These are phyloP conservation scores for Caenorhabditis brenneri DNA, from an alignment of 1,140 invertebrate genomes.

Conservation along the genomic window DNA sequence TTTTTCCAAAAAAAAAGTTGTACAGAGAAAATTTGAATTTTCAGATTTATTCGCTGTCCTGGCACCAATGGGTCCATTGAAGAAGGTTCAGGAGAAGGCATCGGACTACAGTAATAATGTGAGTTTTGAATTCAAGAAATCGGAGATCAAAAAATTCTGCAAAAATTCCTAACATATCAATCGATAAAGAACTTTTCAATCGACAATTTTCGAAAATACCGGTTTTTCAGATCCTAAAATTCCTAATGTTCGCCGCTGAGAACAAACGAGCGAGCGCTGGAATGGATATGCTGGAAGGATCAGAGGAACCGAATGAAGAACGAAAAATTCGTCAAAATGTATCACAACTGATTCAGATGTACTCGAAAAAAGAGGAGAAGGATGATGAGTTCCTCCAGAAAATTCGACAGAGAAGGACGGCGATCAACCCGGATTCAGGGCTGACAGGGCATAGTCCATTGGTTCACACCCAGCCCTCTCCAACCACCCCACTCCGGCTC, in stretches of 20 bases:
- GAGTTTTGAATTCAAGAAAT: too few species aligned
- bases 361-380: not conserved
- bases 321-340: not conserved
- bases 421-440: conserved; percentile 17
- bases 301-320: not conserved
- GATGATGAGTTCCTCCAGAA: conserved; percentile 19
- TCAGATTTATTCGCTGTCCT: conserved; percentile 66
- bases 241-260: conserved; percentile 56
- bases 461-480: not conserved
- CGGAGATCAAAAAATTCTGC: too few species aligned
- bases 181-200: too few species aligned
- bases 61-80: conserved; percentile 60
- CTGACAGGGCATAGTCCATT: not conserved
- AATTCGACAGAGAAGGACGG: not conserved
- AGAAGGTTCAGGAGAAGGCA: conserved; percentile 58
- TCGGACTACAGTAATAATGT: conserved; percentile 62
- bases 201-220: not conserved
- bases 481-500: not conserved
- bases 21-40: too few species aligned
- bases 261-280: not conserved
- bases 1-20: too few species aligned
- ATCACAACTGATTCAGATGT: not conserved
- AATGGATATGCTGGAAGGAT: not conserved
- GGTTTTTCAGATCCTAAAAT: conserved; percentile 51
- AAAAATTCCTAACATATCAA: too few species aligned